Conservation (phyloP, 2,113 vertebrate species). For the Callipepla californica region DNA sequence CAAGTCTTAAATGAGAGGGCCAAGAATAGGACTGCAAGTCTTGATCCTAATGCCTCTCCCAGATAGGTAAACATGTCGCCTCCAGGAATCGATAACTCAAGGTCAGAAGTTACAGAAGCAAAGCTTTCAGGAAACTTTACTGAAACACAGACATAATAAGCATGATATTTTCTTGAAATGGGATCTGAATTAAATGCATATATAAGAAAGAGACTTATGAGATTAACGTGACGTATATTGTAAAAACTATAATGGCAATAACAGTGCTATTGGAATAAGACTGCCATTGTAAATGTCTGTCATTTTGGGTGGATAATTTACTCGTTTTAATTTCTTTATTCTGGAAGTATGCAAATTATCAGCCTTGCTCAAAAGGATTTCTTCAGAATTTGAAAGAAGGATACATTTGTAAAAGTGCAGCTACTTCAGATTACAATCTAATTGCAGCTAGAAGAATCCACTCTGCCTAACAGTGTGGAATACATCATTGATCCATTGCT, state of each 20-base stretch:
- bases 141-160: not conserved
- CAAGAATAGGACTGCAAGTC: not conserved
- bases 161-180: conserved; percentile 4
- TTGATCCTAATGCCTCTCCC: not conserved
- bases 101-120: not conserved
- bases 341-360: conserved; percentile 10
- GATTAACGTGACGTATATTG: not conserved
- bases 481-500: not conserved
- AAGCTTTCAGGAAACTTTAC: not conserved
- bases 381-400: not conserved
- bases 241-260: conserved; percentile 42
- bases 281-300: conserved; percentile 7
- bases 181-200: not conserved
- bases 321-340: conserved; percentile 63
- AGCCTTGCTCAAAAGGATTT: conserved; percentile 6
- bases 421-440: conserved; percentile 30
- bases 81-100: not conserved
- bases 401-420: not conserved
- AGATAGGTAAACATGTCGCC: rapidly evolving
- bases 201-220: not conserved
- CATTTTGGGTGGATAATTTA: conserved; percentile 53
- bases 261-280: conserved; percentile 39
- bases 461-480: not conserved
- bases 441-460: not conserved
- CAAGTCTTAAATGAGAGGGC: not conserved